Base-by-base conservation (phyloP, 2,113 vertebrate genomes). In the Prietella phreatophila region DNA sequence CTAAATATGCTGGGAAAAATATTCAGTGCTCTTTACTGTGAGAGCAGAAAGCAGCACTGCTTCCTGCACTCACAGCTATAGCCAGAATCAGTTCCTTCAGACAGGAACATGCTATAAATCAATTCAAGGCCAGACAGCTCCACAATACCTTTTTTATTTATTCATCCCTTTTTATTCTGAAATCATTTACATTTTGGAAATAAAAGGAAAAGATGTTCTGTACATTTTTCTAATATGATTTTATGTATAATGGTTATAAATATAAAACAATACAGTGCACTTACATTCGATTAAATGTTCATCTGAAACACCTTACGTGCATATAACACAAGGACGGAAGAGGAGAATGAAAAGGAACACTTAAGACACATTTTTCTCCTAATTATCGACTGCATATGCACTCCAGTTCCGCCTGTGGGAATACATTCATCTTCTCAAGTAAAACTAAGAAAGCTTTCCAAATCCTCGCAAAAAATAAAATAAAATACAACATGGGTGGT, bases 361-460 rank as follows among this genome's bases (percentile, higher is more conserved):
- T 42, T 17, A 53, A 88, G 79, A 79, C 60, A 83, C 83, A 86
- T 84, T 22, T 60, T n/a, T 86, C 71, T 71, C 39, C 86, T 80
- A 88, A 84, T 88, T 81, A 86, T 88, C 73, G 84, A 42, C 33
- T 65, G 53, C 53, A 61, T 36, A 83, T 53, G 42, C 53, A 83
- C 73, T 84, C 47, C 85, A 86, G 50, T 83, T 56, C 67, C 42
- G 69, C 65, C 42, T 47, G 76, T 82, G 30, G 58, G 22, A 75
- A 60, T 58, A 58, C 60, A 73, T 88, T 86, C 55, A 65, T 61
- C 53, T 63, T 86, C 76, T 84, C 85, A 82, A 80, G 85, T 80
- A 75, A 87, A 82, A 85, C 39, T 30, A 86, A 55, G 56, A 88
- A 79, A 56, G 80, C 67, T 61, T 86, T 65, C 7, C 56, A 80